Evolutionary conservation across 1,140 invertebrate species (phyloP), one percentile per base, ranked within the genome.

Genomic region (Polyergus mexicanus): DNA sequence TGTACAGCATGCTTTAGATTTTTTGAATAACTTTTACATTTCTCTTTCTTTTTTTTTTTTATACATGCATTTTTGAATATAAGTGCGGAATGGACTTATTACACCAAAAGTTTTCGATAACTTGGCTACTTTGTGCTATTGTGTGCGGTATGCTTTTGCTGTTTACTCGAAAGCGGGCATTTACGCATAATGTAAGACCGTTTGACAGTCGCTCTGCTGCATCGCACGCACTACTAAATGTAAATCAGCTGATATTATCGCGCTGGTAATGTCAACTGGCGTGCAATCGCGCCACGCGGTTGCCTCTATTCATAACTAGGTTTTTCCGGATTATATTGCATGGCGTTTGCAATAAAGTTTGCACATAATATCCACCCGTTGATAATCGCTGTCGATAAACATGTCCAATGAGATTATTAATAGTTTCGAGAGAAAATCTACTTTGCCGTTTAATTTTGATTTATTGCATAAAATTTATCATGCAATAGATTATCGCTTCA

Each of bases 181-280:
- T 69, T 69, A 81, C 56, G 56, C 38, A 22, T 32, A 69, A 35
- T 32, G 25, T 83, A 83, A 83, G 68, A 60, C 25, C 19, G 28
- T 62, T 74, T 83, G 68, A 83, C 54, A 74, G 38, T 60, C 25
- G 78, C n/a, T 62, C 8, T n/a, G 54, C 25, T 47, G 51, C 32
- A 54, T 41, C 8, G 68, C 54, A 41, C 38, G 10, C 54, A 19
- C 68, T 3, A 35, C 25, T 62, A 62, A 83, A 83, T 83, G 68
- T 83, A 83, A 83, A 83, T 62, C 78, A 83, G 68, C 54, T 83
- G 78, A 83, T 62, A 74, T 83, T 83, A 83, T 83, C 54, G 25
- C 38, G 19, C 51, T 51, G 38, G 54, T 74, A 72, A 72, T 60
- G 54, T 83, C 68, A 83, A 83, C 25, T 47, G 54, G 54, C 38